Percentiles rank a stretch among this genome's conserved stretches.
These are phyloP conservation scores for Halictus ligatus DNA, from an alignment of 2,888 invertebrate genomes.

Conservation along the genomic window DNA sequence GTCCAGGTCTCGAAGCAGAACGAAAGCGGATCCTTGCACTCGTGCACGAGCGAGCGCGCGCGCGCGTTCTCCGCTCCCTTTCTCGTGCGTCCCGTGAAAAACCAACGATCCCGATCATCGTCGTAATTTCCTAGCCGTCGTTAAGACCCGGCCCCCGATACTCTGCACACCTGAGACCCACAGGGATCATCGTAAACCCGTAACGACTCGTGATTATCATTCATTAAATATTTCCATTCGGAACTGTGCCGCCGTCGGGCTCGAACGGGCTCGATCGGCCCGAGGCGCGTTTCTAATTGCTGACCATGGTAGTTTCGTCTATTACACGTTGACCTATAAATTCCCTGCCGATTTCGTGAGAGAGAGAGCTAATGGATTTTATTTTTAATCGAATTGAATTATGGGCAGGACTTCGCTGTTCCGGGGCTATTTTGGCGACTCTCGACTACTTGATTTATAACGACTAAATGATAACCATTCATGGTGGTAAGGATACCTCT, in stretches of 20 bases:
- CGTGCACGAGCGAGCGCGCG: neutral
- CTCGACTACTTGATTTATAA: neutral
- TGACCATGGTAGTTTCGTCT: neutral
- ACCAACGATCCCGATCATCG: slow-evolving; percentile 54
- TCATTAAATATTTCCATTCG: slow-evolving; percentile 3
- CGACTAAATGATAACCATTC: neutral
- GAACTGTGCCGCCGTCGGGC: neutral
- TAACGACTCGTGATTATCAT: slow-evolving; percentile 47
- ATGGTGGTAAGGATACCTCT: neutral
- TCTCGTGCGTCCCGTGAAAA: slow-evolving; percentile 26
- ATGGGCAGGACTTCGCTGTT: neutral
- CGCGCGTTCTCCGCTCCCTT: neutral
- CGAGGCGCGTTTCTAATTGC: slow-evolving; percentile 28
- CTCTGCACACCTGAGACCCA: neutral
- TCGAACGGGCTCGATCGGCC: neutral
- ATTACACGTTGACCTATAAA: neutral
- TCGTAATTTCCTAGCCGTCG: slow-evolving; percentile 48
- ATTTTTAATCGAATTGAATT: neutral
- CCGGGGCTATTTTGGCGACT: neutral
- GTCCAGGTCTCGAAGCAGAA: neutral
- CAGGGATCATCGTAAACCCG: slow-evolving; percentile 23
- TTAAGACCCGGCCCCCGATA: slow-evolving; percentile 12
- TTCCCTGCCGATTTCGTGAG: neutral
- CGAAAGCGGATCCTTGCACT: neutral
- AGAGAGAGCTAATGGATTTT: neutral